phyloP scores from a whole-genome alignment of 2,888 invertebrate species.

The Ormyrus thymus region DNA sequence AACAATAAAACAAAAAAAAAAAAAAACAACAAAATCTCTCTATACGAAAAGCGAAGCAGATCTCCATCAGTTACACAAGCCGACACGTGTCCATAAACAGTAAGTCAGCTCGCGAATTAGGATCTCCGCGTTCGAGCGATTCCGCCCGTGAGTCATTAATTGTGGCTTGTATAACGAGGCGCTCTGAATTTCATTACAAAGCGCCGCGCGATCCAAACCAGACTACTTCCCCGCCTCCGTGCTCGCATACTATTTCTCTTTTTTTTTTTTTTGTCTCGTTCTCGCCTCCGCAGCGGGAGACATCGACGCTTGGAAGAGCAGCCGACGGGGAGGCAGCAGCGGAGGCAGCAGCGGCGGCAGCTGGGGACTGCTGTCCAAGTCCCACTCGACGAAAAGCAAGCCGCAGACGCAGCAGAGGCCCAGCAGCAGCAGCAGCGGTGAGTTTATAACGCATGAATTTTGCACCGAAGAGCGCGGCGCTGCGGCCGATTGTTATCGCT shows the following conservation, averaged over 20 bases:
- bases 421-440: too few relatives aligned
- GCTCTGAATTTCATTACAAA: constrained; percentile 23
- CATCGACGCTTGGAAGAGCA: constrained; percentile 60
- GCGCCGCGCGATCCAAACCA: not conserved
- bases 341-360: constrained; percentile 51
- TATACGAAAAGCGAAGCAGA: not conserved
- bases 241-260: not conserved
- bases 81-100: constrained; percentile 25
- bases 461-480: too few relatives aligned
- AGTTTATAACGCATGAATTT: too few relatives aligned
- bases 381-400: constrained; percentile 52
- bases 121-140: constrained; percentile 10
- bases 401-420: constrained; percentile 30
- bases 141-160: constrained; percentile 36
- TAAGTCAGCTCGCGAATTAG: constrained; percentile 19
- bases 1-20: not conserved
- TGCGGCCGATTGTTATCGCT: too few relatives aligned
- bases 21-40: not conserved
- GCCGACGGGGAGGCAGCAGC: constrained; percentile 60
- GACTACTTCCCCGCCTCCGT: not conserved
- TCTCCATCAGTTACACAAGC: constrained; percentile 19
- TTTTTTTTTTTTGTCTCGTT: too few relatives aligned
- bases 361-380: constrained; percentile 53
- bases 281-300: constrained; percentile 54
- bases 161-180: constrained; percentile 32